A percentile compares a stretch with the other conserved stretches of the same genome.
These are phyloP conservation scores for Steinernema carpocapsae DNA, from an alignment of 2,888 invertebrate genomes.

Conservation along the genomic window DNA sequence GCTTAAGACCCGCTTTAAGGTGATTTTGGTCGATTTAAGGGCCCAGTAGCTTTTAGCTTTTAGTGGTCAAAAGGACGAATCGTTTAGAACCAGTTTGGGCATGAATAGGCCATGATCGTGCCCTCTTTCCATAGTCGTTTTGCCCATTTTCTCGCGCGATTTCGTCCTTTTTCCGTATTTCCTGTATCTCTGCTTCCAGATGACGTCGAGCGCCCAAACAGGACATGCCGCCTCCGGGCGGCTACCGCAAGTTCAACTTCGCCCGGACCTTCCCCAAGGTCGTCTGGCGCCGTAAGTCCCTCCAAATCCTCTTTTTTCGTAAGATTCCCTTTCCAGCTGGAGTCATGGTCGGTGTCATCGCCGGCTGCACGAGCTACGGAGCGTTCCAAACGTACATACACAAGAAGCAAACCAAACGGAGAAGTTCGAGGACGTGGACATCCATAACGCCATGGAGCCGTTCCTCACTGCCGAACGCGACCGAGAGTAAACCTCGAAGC, in stretches of 20 bases:
- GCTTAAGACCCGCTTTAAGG: too few relatives aligned
- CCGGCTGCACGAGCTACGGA: constrained; percentile 53
- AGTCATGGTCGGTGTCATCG: constrained; percentile 51
- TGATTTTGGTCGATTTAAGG: too few relatives aligned
- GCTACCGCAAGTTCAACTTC: constrained; percentile 79
- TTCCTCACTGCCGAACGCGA: constrained; percentile 68
- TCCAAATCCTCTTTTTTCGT: not conserved
- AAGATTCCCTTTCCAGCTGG: constrained; percentile 48
- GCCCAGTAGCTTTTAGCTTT: too few relatives aligned
- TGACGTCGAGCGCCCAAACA: constrained; percentile 72
- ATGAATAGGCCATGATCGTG: too few relatives aligned
- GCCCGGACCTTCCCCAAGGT: constrained; percentile 68
- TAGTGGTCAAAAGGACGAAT: too few relatives aligned
- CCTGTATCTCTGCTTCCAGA: not conserved
- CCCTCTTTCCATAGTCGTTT: not conserved
- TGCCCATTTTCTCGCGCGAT: not conserved
- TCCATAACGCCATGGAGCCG: constrained; percentile 65
- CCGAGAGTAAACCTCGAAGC: constrained; percentile 51
- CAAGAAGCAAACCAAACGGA: constrained; percentile 55
- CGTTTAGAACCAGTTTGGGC: too few relatives aligned
- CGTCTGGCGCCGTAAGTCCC: constrained; percentile 64
- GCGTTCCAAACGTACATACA: constrained; percentile 49
- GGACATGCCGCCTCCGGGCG: constrained; percentile 91
- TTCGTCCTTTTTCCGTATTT: not conserved
- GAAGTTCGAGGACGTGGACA: constrained; percentile 66